Evolutionary conservation across 2,113 vertebrate species (phyloP).

Genomic region (Archilochus colubris): DNA sequence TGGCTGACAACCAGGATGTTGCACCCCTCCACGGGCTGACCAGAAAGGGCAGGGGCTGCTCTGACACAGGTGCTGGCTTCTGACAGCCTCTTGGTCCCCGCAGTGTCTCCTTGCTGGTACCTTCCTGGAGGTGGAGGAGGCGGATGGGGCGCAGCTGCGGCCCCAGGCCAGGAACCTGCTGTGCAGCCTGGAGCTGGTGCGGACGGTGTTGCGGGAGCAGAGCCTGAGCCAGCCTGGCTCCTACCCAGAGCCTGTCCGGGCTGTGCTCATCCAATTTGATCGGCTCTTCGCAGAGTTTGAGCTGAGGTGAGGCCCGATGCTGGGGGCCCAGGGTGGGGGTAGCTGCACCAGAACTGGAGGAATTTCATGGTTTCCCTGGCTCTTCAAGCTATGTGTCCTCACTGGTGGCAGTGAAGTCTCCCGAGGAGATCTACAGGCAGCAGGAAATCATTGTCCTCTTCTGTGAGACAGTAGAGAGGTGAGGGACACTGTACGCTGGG

Average conservation of each 20-base stretch:
- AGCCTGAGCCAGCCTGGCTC: constrained; percentile 68
- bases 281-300: constrained; percentile 75
- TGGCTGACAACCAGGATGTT: not conserved
- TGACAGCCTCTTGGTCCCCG: not conserved
- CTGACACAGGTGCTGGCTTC: not conserved
- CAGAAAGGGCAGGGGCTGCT: not conserved
- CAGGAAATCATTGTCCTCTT: constrained; percentile 80
- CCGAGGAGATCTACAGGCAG: constrained; percentile 74
- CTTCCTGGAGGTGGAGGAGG: constrained; percentile 74
- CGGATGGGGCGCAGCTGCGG: constrained; percentile 56
- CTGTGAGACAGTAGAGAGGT: constrained; percentile 79
- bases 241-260: constrained; percentile 51
- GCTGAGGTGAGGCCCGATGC: constrained; percentile 58
- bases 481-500: not conserved
- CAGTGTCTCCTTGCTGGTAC: constrained; percentile 77
- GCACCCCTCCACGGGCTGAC: fast-evolving
- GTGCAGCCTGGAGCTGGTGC: constrained; percentile 71
- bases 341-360: not conserved
- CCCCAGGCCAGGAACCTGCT: constrained; percentile 74
- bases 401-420: constrained; percentile 72
- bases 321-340: not conserved
- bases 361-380: not conserved
- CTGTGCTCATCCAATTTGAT: constrained; percentile 72
- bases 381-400: constrained; percentile 77
- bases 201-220: constrained; percentile 73